Evolutionary conservation across 2,113 vertebrate genomes (phyloP), one percentile per base, ranked within the genome.

Genomic region (Leptosomus discolor): DNA sequence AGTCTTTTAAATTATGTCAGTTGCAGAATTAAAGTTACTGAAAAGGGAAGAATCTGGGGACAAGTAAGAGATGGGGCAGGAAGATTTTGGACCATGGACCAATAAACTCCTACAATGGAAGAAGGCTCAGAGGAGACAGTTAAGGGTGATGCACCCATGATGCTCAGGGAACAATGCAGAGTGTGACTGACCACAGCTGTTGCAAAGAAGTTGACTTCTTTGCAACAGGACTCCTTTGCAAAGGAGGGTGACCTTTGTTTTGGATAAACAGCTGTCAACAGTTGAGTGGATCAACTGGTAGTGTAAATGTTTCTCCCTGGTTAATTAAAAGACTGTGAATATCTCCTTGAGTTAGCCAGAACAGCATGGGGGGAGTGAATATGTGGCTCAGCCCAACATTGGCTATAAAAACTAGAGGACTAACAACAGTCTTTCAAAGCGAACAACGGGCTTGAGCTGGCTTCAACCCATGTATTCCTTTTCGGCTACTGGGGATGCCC

Each of bases 401-500:
- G 26, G 60, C 11, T 26, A 61, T 29, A 61, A 78, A 85, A 93
- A 32, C 23, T 7, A 46, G 70, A 37, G 12, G 79, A 48, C 23
- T 34, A 39, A 11, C 4, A 73, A 17, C 37, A 79, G 13, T 16
- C 54, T 67, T 93, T 61, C 3, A 7, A 79, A 67, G 57, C 23
- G 4, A 63, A 11, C 9, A 85, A 68, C 1, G 1, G 58, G 9
- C n/a, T 60, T 39, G 27, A 69, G 39, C 4, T 74, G 32, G 29
- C 50, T 84, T 68, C 53, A 84, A 46, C 12, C 23, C 12, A 2
- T 22, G 4, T 54, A 29, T 50, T 77, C n/a, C 29, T 64, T 71
- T 39, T 48, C 0, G 1, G 16, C 0, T 1, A 27, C 21, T 34
- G 37, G 12, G 20, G 4, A 63, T 36, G 5, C 10, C 46, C n/a